Percentiles rank a stretch among this genome's conserved stretches.
phyloP scores from a whole-genome alignment of 64 coral and sea anemone genomes.

The Orbicella faveolata region DNA sequence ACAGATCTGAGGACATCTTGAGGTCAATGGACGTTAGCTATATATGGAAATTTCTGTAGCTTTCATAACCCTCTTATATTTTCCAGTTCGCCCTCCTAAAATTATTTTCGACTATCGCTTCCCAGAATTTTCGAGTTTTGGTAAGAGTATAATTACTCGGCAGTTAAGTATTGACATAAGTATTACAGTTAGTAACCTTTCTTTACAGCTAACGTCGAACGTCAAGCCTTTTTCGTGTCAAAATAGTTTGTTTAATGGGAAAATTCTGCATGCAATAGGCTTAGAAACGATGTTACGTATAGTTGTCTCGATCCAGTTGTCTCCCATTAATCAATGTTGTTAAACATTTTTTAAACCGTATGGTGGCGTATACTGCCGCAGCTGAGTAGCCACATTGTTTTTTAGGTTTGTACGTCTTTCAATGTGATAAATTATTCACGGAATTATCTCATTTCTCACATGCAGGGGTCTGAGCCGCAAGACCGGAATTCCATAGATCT shows the following conservation, averaged over 20 bases:
- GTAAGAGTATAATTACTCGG: background rate
- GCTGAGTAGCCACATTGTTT: conserved; percentile 40
- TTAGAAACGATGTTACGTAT: background rate
- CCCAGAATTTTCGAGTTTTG: too few species aligned
- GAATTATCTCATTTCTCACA: conserved; percentile 73
- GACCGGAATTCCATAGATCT: conserved; percentile 36
- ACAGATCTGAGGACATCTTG: background rate
- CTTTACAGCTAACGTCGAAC: background rate
- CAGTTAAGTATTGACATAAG: background rate
- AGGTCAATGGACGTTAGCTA: background rate
- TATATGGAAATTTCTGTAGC: background rate
- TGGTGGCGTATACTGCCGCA: conserved; percentile 48
- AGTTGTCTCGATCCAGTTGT: background rate
- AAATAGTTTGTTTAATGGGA: too few species aligned
- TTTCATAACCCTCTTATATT: background rate
- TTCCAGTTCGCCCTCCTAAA: background rate
- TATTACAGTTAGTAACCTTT: too few species aligned
- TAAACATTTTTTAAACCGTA: background rate
- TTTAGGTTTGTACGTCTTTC: conserved; percentile 29
- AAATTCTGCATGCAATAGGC: too few species aligned
- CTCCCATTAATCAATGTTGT: background rate
- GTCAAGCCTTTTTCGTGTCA: background rate
- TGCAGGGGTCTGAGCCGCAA: conserved; percentile 43
- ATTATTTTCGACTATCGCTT: too few species aligned
- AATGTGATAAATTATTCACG: conserved; percentile 74